Base-by-base conservation (phyloP, 23 tunicate genomes). In the Corella eumyota region DNA sequence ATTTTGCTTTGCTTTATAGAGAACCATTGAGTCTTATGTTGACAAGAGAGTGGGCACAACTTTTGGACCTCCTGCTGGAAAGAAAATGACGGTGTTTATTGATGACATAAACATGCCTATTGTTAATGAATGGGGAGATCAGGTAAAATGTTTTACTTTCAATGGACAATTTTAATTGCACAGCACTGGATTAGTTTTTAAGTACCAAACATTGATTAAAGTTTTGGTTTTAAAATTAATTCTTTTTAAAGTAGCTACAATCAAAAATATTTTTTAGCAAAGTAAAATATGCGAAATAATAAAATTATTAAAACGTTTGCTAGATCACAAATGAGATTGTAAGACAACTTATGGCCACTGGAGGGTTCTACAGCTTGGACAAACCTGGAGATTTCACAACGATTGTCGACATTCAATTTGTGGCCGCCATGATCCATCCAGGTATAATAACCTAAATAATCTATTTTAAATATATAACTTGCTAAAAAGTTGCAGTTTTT, bases 351-450 rank as follows among this genome's bases (percentile, higher is more conserved):
- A 79, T 80, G 90, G 87, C 93, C 34, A 93, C 69, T 53, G 71
- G 66, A 34, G 99, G 99, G n/a, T 84, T 93, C 55, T 93, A 93
- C 79, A 93, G 87, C 55, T 27, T 93, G 19, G 99, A 93, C 37
- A 93, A 93, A 76, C 99, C 99, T 4, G 99, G 99, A 0, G 99
- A 93, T 50, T 77, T 93, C 81, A 93, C 93, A 32, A 93, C 75
- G 24, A 93, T 93, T 57, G 99, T 93, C 26, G 99, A 93, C 57
- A 78, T 93, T 56, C 99, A 84, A 40, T 73, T 84, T 35, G 87
- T 85, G 24, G 99, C 99, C 25, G 99, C 99, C 61, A 93, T 93
- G 99, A 93, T 93, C 66, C 99, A 93, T 68, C 99, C 99, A 55
- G 99, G 99, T 76, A 73, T 21, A 62, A 15, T 52, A n/a, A 52